A percentile compares a stretch with the other conserved stretches of the same genome.
phyloP scores from a whole-genome alignment of 2,888 invertebrate species.

The Phalera bucephala region DNA sequence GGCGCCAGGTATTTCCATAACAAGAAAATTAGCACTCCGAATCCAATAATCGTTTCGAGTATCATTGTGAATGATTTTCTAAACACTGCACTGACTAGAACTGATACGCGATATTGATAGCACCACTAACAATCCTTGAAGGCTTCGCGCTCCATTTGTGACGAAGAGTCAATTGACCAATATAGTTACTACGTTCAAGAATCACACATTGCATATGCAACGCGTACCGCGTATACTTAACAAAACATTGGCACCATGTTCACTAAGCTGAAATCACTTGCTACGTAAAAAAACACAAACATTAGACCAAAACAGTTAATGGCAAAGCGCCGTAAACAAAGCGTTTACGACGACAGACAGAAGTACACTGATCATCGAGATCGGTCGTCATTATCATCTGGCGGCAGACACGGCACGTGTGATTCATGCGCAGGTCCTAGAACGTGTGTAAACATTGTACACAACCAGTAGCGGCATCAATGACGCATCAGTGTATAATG shows the following conservation, averaged over 20 bases:
- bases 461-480: conserved; percentile 48
- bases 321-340: conserved; percentile 30
- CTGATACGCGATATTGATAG: conserved; percentile 37
- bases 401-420: conserved; percentile 49
- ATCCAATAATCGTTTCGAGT: conserved; percentile 63
- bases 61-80: conserved; percentile 60
- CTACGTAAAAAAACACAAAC: conserved; percentile 14
- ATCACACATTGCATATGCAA: conserved; percentile 37
- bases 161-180: conserved; percentile 45
- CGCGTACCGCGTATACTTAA: conserved; percentile 9
- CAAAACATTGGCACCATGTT: conserved; percentile 17
- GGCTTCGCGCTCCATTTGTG: conserved; percentile 55
- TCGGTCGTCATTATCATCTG: conserved; percentile 60
- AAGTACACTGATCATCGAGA: conserved; percentile 54
- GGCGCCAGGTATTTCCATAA: conserved; percentile 62
- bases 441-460: conserved; percentile 65
- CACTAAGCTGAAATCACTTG: conserved; percentile 21
- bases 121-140: conserved; percentile 46
- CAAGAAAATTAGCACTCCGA: conserved; percentile 58
- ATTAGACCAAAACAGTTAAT: conserved; percentile 16
- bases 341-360: conserved; percentile 45
- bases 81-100: conserved; percentile 66
- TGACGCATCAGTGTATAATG: conserved; percentile 62
- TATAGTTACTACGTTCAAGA: conserved; percentile 42
- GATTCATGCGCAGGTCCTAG: conserved; percentile 70